Evolutionary conservation across 2,888 invertebrate species (phyloP), one percentile per base, ranked within the genome.

Genomic region (Eupeodes latifasciatus): DNA sequence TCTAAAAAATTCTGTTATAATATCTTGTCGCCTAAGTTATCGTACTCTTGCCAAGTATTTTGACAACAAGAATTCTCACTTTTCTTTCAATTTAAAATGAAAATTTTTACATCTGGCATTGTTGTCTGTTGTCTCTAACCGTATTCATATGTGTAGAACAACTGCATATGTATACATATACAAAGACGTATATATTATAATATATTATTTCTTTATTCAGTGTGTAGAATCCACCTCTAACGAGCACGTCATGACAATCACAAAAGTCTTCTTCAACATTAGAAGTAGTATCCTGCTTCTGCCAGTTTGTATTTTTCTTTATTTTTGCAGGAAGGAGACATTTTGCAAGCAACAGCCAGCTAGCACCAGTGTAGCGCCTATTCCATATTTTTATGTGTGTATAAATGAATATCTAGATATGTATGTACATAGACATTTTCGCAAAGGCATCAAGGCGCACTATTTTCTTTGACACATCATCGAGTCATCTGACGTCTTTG

Each of bases 201-300:
- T 53, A 69, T 69, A 75, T 75, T 27, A 49, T 59, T 34, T 81
- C 51, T 69, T 84, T 78, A 64, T 78, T 75, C 78, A 88, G 84
- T 81, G 83, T 78, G 72, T 74, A 88, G 84, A 85, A 84, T 84
- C 76, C 55, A 81, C 77, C 84, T 88, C 77, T 88, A 84, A 88
- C 84, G 88, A 88, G 88, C 88, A 88, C 88, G 84, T 85, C 88
- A 88, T 88, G 84, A 88, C 84, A 88, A 85, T 81, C 79, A 76
- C 59, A 83, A 86, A 85, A 62, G 61, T 79, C 77, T 77, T 78
- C 49, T 59, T 27, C 36, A 66, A 66, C 83, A 87, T 80, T 87
- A 81, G 80, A 88, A 85, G 44, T 74, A 76, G 77, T 69, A 83
- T 87, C 59, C 79, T 79, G 40, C 57, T 71, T 16, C 40, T 57